Evolutionary conservation across 2,888 invertebrate genomes (phyloP), one percentile per base, ranked within the genome.

Genomic region (Troglohyphantes excavatus): DNA sequence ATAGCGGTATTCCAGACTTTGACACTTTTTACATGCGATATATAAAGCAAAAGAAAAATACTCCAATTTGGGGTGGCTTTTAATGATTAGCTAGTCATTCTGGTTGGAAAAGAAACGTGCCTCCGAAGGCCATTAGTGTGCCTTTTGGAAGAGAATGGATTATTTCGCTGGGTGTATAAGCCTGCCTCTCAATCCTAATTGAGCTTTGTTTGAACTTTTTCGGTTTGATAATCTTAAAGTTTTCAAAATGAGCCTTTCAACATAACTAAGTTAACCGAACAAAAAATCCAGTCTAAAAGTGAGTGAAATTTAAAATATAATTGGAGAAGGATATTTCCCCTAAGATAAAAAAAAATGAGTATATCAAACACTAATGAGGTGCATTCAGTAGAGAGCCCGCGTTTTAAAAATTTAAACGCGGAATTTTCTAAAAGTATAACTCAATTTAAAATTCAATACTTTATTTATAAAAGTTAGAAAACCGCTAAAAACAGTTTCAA

Each of bases 71-170:
- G 46, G 61, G 65, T 67, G 72, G 72, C 73, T 65, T 81, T 87
- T 81, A 87, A 81, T 87, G 73, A 87, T 87, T 87, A 87, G 81
- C 87, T 72, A 81, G 53, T 39, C 72, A 72, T 72, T 65, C 75
- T 61, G 33, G 59, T 39, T 72, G 23, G 26, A 72, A 72, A 81
- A 61, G 82, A 33, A 61, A 61, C 33, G 33, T 11, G 17, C 29
- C 46, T 19, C 21, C 21, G 72, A 72, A n/a, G 17, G 53, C 53
- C 53, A 53, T 53, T 53, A 53, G 53, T 63, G 53, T 68, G 70
- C 70, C 27, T 61, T 27, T 86, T 78, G 21, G 39, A 61, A 27
- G 63, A 53, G 53, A 53, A 79, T 86, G 53, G 53, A 86, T 86
- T 70, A 61, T 65, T 23, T 85, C 67, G 26, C 19, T 86, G 27